Base-by-base conservation (phyloP, 2,888 invertebrate genomes). In the Crematogaster levior region DNA sequence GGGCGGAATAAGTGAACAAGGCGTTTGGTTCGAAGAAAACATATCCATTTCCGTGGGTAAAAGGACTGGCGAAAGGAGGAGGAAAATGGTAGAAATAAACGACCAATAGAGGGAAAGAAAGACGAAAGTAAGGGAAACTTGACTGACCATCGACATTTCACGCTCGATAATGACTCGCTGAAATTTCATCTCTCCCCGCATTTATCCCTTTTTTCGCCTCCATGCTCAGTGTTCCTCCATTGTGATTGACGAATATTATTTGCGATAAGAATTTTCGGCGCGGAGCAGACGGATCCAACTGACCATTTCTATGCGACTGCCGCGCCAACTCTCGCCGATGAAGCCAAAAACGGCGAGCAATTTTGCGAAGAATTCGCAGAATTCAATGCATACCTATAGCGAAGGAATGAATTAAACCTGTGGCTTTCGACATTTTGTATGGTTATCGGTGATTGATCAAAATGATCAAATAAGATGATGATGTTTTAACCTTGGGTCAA, bases 351-450 rank as follows among this genome's bases (percentile, higher is more conserved):
- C 77, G 65, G 53, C 75, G 58, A 90, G 88, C 91, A 93, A 92
- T 92, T 92, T 92, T 86, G 80, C 85, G 86, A 92, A 91, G 91
- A 92, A 93, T 93, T 85, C 87, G 82, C 87, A 90, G 91, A 92
- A 93, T 93, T 92, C 91, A 86, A 92, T 91, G 91, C 91, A 91
- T 92, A 91, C 84, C 91, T 90, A 90, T 89, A 86, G 81, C 18
- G 84, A 85, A 85, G 81, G 89, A 91, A 93, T 91, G 91, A 92
- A 93, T 93, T 91, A 91, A 89, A 86, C 73, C 84, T 83, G 84
- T 87, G 21, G 81, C 82, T 61, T 66, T 63, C 43, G 58, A 75
- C 63, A 70, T 83, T 83, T 73, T 21, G 7, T 60, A 53, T 73
- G 51, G 40, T 51, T 53, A 61, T 24, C 37, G 77, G 1, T 34